A percentile compares a stretch with the other conserved stretches of the same genome.
phyloP scores from a whole-genome alignment of 2,113 vertebrate genomes.

The Channa argus region DNA sequence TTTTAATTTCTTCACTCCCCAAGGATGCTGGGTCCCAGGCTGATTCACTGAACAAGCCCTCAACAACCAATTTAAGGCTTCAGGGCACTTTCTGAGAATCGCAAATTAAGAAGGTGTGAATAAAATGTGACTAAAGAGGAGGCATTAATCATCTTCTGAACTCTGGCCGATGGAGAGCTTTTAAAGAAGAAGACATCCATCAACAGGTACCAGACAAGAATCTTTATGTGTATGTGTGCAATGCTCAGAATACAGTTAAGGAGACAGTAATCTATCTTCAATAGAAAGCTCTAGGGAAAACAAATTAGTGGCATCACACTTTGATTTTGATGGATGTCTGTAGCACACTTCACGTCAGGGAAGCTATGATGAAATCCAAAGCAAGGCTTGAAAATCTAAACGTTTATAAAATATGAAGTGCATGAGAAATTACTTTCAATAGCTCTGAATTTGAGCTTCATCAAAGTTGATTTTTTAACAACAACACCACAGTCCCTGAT shows the following conservation, averaged over 20 bases:
- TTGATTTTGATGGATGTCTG: slow-evolving; percentile 50
- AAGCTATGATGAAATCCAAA: slow-evolving; percentile 49
- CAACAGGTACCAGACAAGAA: slow-evolving; percentile 27
- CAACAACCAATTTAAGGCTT: slow-evolving; percentile 55
- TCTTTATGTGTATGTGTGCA: slow-evolving; percentile 24
- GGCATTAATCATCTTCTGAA: slow-evolving; percentile 52
- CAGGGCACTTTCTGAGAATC: slow-evolving; percentile 53
- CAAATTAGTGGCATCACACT: slow-evolving; percentile 20
- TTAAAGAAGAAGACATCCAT: slow-evolving; percentile 45
- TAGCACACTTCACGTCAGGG: slow-evolving; percentile 28
- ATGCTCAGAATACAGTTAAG: neutral
- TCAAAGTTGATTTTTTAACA: neutral
- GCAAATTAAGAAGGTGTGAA: slow-evolving; percentile 58
- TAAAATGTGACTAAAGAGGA: slow-evolving; percentile 47
- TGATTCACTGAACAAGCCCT: slow-evolving; percentile 39
- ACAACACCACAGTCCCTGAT: neutral
- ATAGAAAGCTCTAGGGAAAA: slow-evolving; percentile 17
- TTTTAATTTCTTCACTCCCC: slow-evolving; percentile 47
- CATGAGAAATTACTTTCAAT: neutral
- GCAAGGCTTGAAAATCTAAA: slow-evolving; percentile 35
- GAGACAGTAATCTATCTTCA: slow-evolving; percentile 29
- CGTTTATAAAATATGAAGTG: slow-evolving; percentile 1
- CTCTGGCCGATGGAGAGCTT: slow-evolving; percentile 39
- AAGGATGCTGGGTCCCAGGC: slow-evolving; percentile 56
- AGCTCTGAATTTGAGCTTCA: neutral